Conservation (phyloP, 2,113 vertebrate species). For the Apteryx mantelli region DNA sequence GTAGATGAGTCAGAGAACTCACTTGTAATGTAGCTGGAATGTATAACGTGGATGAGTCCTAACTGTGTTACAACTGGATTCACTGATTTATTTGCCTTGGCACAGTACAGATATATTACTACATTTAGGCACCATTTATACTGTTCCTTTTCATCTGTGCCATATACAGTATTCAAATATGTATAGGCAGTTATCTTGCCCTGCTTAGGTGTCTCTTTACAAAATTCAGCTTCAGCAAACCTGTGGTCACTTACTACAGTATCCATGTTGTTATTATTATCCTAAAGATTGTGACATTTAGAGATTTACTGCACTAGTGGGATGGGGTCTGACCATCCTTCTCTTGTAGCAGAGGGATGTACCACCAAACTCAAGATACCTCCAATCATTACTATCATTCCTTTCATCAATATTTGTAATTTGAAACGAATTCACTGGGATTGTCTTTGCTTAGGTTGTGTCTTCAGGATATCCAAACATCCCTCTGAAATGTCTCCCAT, state of each 20-base stretch:
- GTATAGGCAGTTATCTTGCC: background rate
- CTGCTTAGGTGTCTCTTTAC: background rate
- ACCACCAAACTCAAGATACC: background rate
- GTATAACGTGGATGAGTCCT: background rate
- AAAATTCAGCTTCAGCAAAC: background rate
- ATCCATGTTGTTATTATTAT: background rate
- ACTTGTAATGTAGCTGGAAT: background rate
- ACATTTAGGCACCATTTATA: background rate
- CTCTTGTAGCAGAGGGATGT: background rate
- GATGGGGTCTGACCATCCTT: background rate
- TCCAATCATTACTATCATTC: background rate
- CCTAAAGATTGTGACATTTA: background rate
- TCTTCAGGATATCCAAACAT: background rate
- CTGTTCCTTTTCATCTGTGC: background rate
- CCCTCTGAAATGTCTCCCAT: background rate
- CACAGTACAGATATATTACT: background rate
- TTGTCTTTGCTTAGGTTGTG: background rate
- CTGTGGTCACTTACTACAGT: background rate
- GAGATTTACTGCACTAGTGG: background rate
- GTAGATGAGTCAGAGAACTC: background rate
- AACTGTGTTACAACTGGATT: background rate
- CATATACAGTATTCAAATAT: background rate
- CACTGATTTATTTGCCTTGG: background rate
- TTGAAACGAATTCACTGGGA: background rate
- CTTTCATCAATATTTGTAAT: background rate